Percentiles rank a stretch among this genome's conserved stretches.
phyloP scores from a whole-genome alignment of 2,113 vertebrate species.

The Oophaga pumilio region DNA sequence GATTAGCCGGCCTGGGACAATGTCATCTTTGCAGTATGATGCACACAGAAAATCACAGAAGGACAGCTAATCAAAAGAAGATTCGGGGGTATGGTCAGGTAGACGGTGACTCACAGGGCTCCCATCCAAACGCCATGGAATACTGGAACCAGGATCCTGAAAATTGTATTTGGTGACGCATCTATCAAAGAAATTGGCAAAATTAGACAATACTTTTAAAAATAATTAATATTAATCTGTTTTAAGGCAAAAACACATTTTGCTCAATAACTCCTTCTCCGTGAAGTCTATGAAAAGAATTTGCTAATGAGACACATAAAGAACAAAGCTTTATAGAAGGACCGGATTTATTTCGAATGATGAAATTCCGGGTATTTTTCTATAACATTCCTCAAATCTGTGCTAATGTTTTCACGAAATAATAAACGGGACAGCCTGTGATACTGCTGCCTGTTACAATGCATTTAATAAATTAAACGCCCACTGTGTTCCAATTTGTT shows the following conservation, averaged over 20 bases:
- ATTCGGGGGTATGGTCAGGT: no score
- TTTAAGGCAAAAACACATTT: background rate
- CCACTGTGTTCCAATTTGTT: constrained; percentile 6
- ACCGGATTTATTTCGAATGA: background rate
- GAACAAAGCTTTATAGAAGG: background rate
- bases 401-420: background rate
- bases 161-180: background rate
- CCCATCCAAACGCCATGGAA: no score
- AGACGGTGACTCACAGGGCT: no score
- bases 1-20: no score
- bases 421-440: background rate
- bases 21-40: no score
- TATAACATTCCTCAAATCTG: background rate
- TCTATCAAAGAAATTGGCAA: background rate
- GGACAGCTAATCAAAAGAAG: no score
- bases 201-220: background rate
- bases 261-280: background rate
- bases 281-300: background rate
- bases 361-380: background rate
- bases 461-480: background rate
- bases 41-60: no score
- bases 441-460: constrained; percentile 15
- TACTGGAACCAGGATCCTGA: no score
- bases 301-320: background rate
- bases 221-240: background rate